Base-by-base conservation (phyloP, 2,888 invertebrate genomes). In the Proisotoma minuta region DNA sequence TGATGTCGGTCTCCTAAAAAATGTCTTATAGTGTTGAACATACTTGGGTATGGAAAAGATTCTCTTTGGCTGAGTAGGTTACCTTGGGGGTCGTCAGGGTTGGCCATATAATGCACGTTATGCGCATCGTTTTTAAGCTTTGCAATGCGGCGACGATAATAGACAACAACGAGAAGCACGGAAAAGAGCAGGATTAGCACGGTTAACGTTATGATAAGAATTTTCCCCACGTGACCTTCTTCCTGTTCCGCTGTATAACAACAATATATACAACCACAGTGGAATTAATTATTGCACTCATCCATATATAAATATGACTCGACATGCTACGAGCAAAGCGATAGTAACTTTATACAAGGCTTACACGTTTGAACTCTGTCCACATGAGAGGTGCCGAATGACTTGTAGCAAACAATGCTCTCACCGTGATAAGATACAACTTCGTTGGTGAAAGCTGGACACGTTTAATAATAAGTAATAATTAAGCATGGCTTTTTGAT, bases 71-170 rank as follows among this genome's bases (percentile, higher is more conserved):
- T 23, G 43, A 56, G 56, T 2, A 40, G 56, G 23, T 56, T 75
- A 85, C 85, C 85, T 70, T 84, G 82, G 62, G 84, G 82, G 53
- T 81, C 80, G 70, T 81, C 82, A 0, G 91, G 88, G 76, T 92
- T 89, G 3, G 88, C 88, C 27, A 87, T 89, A 76, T 92, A 94
- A 74, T 91, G 89, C 24, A 90, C 92, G 76, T 91, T 89, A 2
- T 88, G 88, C 59, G 92, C 88, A 80, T 92, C 91, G 26, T 88
- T 85, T 79, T 93, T 92, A 23, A 93, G 82, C 78, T 87, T 87
- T 24, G 85, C 84, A 22, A 92, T 89, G 52, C 91, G 83, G 68
- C 88, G 83, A 72, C 88, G 84, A 78, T 91, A 90, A 79, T 93
- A 91, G 69, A 91, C 79, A 73, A 87, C 81, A 0, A 88, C 80